Evolutionary conservation across 2,797 vertebrate species (phyloP).

Genomic region (Oophaga sylvatica): DNA sequence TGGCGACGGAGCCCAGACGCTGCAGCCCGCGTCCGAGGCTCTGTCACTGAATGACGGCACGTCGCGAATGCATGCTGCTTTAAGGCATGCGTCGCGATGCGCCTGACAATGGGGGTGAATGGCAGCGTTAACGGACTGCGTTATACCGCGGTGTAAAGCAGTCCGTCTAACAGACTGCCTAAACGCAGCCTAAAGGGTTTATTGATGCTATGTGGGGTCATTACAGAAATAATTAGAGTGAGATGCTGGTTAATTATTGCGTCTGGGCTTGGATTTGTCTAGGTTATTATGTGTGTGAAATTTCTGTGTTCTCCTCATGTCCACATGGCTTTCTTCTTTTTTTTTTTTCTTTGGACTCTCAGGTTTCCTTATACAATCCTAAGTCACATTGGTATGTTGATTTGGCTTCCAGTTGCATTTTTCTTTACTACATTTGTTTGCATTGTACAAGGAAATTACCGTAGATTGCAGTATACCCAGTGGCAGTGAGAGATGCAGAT

Average conservation of each 20-base stretch:
- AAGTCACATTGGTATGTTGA: background rate
- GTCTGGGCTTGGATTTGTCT: background rate
- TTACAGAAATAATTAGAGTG: background rate
- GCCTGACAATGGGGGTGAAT: too few species aligned
- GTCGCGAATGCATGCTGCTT: too few species aligned
- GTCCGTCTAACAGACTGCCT: too few species aligned
- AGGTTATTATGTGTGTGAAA: constrained; percentile 3
- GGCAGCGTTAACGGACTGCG: too few species aligned
- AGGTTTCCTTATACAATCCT: background rate
- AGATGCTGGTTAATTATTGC: background rate
- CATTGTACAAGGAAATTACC: background rate
- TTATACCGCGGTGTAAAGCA: too few species aligned
- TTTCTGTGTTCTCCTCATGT: background rate
- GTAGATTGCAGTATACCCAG: background rate
- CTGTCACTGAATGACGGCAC: too few species aligned
- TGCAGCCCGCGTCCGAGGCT: too few species aligned
- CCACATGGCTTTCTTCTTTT: background rate
- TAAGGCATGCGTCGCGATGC: too few species aligned
- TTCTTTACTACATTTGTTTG: background rate
- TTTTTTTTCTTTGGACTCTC: background rate
- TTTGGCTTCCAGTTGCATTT: background rate
- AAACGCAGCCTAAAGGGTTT: too few species aligned
- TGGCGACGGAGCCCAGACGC: too few species aligned
- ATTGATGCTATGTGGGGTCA: background rate
- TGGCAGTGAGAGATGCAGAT: background rate